These are phyloP conservation scores for Haliclona indistincta DNA, from an alignment of 37 sponge, comb jelly and placozoan species.

Conservation along the genomic window DNA sequence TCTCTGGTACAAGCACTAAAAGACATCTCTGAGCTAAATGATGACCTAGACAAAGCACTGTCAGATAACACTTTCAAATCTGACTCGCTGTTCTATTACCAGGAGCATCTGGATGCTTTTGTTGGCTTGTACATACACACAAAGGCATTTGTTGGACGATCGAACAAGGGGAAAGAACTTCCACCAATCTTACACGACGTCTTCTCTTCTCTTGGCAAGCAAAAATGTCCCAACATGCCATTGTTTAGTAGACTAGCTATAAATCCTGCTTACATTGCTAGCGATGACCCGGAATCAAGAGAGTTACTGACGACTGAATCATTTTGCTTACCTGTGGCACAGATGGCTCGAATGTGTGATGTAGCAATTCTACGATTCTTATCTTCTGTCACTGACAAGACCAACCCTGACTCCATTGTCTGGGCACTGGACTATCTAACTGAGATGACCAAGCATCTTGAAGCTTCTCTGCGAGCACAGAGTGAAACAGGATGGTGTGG, in stretches of 20 bases:
- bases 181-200: conserved; percentile 5
- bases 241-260: conserved; percentile 29
- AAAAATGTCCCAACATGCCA: conserved; percentile 4
- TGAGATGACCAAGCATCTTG: conserved; percentile 25
- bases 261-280: conserved; percentile 14
- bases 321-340: conserved; percentile 32
- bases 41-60: neutral
- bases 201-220: neutral
- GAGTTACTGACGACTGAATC: neutral
- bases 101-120: conserved; percentile 29
- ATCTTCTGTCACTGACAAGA: conserved; percentile 25
- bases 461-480: conserved; percentile 12
- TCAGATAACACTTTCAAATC: neutral
- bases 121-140: conserved; percentile 26
- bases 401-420: conserved; percentile 10
- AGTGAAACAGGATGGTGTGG: conserved; percentile 51
- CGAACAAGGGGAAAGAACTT: neutral
- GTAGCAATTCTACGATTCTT: conserved; percentile 55
- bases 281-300: neutral
- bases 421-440: conserved; percentile 67
- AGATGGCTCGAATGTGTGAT: conserved; percentile 60
- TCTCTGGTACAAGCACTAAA: neutral
- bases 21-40: neutral
- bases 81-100: conserved; percentile 6
- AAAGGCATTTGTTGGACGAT: neutral